Evolutionary conservation across 1,140 invertebrate genomes (phyloP), one percentile per base, ranked within the genome.

Genomic region (Drosophila dunni): DNA sequence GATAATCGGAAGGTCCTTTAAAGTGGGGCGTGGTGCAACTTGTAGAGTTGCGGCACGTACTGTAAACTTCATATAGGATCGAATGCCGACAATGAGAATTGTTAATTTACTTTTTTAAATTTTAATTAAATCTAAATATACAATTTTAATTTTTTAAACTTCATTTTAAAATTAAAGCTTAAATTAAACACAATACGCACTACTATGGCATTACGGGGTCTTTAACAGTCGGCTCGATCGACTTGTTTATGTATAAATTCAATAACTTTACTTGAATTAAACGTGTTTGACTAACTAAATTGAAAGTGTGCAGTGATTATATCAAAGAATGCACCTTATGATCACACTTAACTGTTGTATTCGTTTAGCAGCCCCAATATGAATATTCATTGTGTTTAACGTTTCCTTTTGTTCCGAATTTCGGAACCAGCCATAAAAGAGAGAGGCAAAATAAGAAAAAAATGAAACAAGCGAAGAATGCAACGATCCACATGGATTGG

Each of bases 401-500:
- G 17, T 20, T 67, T 24, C 2, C 36, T 57, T 57, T 71, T 65
- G 24, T 71, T 20, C 10, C 17, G 62, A 50, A 65, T 65, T 71
- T 64, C 44, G 42, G 44, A 64, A 56, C 34, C 34, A 46, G 42
- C 54, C 15, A 60, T 60, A 57, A 66, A 66, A 33, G 34, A 53
- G n/a, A 48, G 4, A 24, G 9, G 15, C n/a, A 15, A 11, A 13
- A n/a, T n/a, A 50, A 9, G 10, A 53, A 34, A 13, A 9, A 36
- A 33, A 56, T 40, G 53, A 17, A 38, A 56, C 34, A 58, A 56
- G 11, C 10, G 36, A 38, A 38, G 36, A 50, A 33, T 69, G 65
- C 71, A 60, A 72, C 64, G 70, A 46, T 79, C 60, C 71, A 61
- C 71, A 67, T 63, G 44, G 33, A 77, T 84, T 84, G 81, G 81